Evolutionary conservation across 2,113 vertebrate species (phyloP), one percentile per base, ranked within the genome.

Genomic region (Ailurus styani): DNA sequence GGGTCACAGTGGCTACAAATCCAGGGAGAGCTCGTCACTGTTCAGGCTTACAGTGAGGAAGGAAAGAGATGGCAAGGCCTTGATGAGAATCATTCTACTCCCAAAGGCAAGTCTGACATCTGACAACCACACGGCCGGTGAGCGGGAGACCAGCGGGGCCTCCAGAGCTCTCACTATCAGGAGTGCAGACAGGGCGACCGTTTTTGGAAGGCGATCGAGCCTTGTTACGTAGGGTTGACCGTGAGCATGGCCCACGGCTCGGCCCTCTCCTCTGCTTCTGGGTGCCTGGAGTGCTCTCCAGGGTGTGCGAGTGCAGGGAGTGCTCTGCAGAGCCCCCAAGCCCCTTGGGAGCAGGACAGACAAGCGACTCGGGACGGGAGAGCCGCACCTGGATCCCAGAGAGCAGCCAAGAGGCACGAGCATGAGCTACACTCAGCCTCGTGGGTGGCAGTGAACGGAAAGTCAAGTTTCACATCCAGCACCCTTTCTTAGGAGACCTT

Each of bases 361-460:
- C 57, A 25, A 57, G 52, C 9, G 20, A 7, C 45, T 45, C 54
- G 6, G 0, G 12, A 34, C 4, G 25, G 66, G 55, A 17, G 7
- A 29, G 31, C 66, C 72, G 42, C 37, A 23, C n/a, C 12, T 6
- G 34, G 47, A 40, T 13, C 52, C 10, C 9, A n/a, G 60, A n/a
- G 14, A 23, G 40, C 34, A 62, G n/a, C 20, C n/a, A 75, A 85
- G 14, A 68, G 68, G 55, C 20, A 54, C 5, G 45, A 23, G 29
- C 27, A 31, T 31, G 40, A 42, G 86, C 62, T 0, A 2, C 5
- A 8, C 11, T 18, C 8, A 17, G 37, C 21, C 50, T 4, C 6
- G 0, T 0, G 5, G 60, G 6, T 0, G 20, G 64, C 4, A 13
- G 27, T 73, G 31, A 72, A 34, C 17, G 7, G 62, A 27, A 14